Conservation (phyloP, 2,113 vertebrate species). For the Athene cunicularia region DNA sequence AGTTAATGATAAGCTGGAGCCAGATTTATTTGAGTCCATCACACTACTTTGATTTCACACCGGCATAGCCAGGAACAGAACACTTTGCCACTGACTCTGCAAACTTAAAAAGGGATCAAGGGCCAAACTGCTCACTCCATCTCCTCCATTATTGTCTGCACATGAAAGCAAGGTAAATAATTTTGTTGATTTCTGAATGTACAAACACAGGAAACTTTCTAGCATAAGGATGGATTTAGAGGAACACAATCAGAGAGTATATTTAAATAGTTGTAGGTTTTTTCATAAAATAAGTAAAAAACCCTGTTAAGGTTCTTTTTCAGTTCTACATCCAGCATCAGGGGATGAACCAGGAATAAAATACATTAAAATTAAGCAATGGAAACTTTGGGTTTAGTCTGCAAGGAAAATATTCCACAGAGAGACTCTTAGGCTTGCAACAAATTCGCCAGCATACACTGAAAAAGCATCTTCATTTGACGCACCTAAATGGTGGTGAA, state of each 20-base stretch:
- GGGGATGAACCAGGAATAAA: neutral
- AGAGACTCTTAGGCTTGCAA: neutral
- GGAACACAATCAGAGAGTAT: neutral
- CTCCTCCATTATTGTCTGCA: neutral
- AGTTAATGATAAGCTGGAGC: conserved; percentile 53
- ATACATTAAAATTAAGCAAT: neutral
- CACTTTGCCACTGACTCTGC: neutral
- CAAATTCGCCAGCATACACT: neutral
- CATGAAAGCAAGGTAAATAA: neutral
- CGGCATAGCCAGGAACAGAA: neutral
- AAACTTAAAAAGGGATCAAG: neutral
- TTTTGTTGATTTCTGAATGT: neutral
- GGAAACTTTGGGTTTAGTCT: neutral
- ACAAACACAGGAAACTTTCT: neutral
- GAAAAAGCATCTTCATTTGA: neutral
- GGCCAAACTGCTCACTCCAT: neutral
- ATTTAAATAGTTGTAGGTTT: neutral
- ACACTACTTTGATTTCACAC: neutral
- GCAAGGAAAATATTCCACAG: neutral
- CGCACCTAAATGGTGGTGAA: neutral
- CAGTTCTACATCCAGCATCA: neutral
- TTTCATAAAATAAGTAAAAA: neutral
- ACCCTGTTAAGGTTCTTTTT: neutral
- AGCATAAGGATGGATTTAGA: neutral
- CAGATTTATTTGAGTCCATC: conserved; percentile 5